Evolutionary conservation across 2,113 vertebrate genomes (phyloP).

Genomic region (Callipepla squamata): DNA sequence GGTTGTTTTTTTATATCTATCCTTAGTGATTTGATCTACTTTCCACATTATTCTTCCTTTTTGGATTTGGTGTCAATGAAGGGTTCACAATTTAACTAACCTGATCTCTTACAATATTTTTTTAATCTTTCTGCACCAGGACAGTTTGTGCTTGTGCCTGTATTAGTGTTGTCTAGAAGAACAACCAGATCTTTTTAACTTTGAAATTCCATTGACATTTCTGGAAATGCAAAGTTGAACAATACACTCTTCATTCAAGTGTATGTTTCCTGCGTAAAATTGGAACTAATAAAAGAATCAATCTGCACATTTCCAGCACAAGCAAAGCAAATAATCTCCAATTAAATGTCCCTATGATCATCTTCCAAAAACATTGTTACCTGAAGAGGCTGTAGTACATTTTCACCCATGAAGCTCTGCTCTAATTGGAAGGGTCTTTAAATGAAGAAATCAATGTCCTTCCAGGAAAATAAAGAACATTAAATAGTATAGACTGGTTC

Average conservation of each 20-base stretch:
- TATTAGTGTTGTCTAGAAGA: background rate
- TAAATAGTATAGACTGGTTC: background rate
- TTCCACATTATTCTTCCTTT: background rate
- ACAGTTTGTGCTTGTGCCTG: background rate
- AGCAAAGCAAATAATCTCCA: background rate
- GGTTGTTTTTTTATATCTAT: background rate
- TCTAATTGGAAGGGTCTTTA: background rate
- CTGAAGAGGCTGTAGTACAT: background rate
- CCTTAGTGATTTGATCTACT: background rate
- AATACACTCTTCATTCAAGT: background rate
- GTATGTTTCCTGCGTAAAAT: background rate
- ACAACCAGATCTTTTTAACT: background rate
- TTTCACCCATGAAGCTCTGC: background rate
- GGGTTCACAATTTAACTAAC: background rate
- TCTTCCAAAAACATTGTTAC: background rate
- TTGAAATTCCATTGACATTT: slow-evolving; percentile 10
- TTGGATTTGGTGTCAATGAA: background rate
- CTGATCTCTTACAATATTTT: background rate
- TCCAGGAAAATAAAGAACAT: background rate
- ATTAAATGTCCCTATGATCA: background rate
- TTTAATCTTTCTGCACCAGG: background rate
- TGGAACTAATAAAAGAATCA: background rate
- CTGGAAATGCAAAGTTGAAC: background rate
- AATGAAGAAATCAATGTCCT: background rate
- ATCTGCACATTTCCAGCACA: background rate